These are phyloP conservation scores for Rhogogaster chlorosoma DNA, from an alignment of 2,888 invertebrate species.

Conservation along the genomic window DNA sequence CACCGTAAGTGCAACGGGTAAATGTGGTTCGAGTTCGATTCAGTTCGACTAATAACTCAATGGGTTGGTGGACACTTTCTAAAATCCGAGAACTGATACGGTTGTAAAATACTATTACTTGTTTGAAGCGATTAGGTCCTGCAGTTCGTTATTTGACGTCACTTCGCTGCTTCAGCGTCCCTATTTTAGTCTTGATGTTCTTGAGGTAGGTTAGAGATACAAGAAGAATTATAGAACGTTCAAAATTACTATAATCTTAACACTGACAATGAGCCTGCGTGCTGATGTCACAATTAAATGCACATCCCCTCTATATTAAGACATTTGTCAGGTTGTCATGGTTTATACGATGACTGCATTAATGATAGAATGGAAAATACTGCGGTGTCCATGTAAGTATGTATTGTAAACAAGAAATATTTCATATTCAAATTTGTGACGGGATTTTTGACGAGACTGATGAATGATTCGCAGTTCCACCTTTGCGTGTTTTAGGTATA, in stretches of 20 bases:
- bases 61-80: constrained; percentile 35
- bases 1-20: constrained; percentile 22
- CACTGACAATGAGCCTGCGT: background rate
- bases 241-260: constrained; percentile 8
- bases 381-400: background rate
- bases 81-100: constrained; percentile 21
- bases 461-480: constrained; percentile 2
- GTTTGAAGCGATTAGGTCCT: background rate
- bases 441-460: background rate
- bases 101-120: background rate
- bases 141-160: background rate
- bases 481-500: background rate
- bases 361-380: background rate
- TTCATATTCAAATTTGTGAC: constrained; percentile 46
- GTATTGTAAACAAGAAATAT: background rate
- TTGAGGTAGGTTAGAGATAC: background rate
- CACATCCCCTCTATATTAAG: background rate
- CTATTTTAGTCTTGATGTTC: background rate
- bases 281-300: constrained; percentile 6
- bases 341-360: constrained; percentile 8
- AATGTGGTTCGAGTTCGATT: constrained; percentile 3
- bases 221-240: background rate
- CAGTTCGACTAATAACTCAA: constrained; percentile 33
- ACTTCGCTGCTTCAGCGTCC: background rate
- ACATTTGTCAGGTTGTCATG: background rate